phyloP scores from a whole-genome alignment of 2,797 vertebrate species.

The Austrolebias charrua region DNA sequence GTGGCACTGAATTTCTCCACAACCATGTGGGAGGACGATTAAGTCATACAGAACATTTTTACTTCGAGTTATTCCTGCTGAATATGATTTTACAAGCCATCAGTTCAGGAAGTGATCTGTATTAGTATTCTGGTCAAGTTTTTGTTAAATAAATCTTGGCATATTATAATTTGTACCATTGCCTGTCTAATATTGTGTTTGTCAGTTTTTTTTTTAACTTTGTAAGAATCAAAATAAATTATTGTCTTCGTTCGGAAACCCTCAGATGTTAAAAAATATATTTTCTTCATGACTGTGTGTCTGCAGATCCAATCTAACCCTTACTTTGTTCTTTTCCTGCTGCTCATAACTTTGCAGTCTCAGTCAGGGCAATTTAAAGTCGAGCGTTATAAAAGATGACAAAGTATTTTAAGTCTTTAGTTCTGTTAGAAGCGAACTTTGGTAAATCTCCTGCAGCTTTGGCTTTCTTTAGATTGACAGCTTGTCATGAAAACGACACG shows the following conservation, averaged over 20 bases:
- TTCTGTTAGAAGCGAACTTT: neutral
- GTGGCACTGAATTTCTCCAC: neutral
- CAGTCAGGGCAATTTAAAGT: neutral
- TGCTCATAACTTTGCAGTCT: neutral
- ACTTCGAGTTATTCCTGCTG: neutral
- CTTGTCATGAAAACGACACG: constrained; percentile 12
- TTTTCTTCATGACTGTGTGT: neutral
- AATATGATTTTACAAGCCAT: neutral
- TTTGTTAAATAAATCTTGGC: too few species aligned
- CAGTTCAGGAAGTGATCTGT: too few species aligned
- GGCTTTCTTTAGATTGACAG: constrained; percentile 1
- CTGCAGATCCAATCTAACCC: neutral
- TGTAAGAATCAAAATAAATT: neutral
- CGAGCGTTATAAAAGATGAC: neutral
- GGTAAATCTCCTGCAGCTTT: neutral
- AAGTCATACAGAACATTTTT: neutral
- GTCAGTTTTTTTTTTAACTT: neutral
- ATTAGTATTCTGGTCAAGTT: too few species aligned
- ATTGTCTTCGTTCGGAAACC: too few species aligned
- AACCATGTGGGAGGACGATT: neutral
- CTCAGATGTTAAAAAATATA: neutral
- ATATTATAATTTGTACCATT: too few species aligned
- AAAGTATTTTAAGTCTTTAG: neutral
- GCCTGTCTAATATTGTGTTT: neutral
- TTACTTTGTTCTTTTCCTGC: neutral